Percentiles rank a stretch among this genome's conserved stretches.
Evolutionary conservation across 2,888 invertebrate species (phyloP).

Genomic region (Ferrisia virgata): DNA sequence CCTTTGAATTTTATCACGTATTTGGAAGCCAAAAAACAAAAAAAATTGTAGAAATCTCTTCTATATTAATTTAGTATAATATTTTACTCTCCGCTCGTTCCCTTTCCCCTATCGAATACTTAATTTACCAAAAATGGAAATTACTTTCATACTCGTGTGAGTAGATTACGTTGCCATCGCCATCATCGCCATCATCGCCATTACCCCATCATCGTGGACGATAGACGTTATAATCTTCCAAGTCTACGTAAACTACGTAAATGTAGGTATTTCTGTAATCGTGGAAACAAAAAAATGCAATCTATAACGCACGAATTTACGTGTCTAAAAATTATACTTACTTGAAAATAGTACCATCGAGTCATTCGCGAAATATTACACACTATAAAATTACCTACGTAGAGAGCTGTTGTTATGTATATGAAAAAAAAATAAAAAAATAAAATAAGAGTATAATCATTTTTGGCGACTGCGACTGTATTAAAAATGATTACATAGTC

Average conservation of each 20-base stretch:
- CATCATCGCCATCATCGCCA: no score
- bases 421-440: no score
- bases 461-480: constrained; percentile 11
- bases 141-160: background rate
- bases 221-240: no score
- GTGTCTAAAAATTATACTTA: background rate
- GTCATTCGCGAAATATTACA: background rate
- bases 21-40: no score
- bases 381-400: background rate
- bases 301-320: background rate
- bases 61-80: no score
- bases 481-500: constrained; percentile 22
- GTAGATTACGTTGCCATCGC: background rate
- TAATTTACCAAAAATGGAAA: background rate
- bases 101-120: background rate
- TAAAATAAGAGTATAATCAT: no score
- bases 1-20: background rate
- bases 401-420: background rate
- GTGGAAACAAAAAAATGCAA: background rate
- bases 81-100: no score
- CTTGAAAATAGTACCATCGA: no score
- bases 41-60: no score
- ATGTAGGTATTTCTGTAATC: background rate
- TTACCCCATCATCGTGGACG: no score
- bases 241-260: background rate